Base-by-base conservation (phyloP, 2,888 invertebrate species). In the Onthophagus sagittarius region DNA sequence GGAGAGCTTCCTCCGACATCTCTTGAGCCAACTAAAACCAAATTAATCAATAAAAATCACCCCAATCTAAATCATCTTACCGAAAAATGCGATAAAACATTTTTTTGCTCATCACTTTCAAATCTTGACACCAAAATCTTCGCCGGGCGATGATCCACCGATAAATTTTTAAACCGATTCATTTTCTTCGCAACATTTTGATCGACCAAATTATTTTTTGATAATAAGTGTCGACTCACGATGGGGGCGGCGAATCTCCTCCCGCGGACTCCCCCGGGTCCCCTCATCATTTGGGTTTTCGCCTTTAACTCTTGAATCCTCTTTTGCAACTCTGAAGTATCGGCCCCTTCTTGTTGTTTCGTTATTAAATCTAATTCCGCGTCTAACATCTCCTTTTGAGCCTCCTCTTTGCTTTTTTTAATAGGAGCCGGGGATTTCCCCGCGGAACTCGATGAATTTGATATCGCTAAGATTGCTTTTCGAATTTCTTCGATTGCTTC, bases 321-420 rank as follows among this genome's bases (percentile, higher is more conserved):
- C 83, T 92, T 93, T 79, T 93, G 90, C 70, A 97, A 86, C 77
- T 94, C 94, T 0, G 93, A 89, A 0, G 95, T 94, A 78, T 97
- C 97, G 72, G 92, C 94, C 0, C 97, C 97, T 82, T 93, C 93
- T 84, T 92, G 94, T 81, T 96, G 95, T 78, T 95, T 95, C 0
- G 93, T 94, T 80, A 96, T 94, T 77, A 97, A 87, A 83, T 98
- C 97, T 81, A 97, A 84, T 82, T 98, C 97, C 0, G 95, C 94
- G 82, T 97, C 97, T 7, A 97, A 87, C 71, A 97, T 91, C 81
- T 97, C 96, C 81, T 94, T 94, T 83, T 96, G 94, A 0, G 94
- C 91, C 80, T 94, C 94, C 81, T 94, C 94, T 77, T 92, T 90
- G 0, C 92, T 91, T 81, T 92, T 93, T 31, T 87, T 86, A 0